phyloP scores from a whole-genome alignment of 1,140 invertebrate genomes.

The Drosophila navojoa region DNA sequence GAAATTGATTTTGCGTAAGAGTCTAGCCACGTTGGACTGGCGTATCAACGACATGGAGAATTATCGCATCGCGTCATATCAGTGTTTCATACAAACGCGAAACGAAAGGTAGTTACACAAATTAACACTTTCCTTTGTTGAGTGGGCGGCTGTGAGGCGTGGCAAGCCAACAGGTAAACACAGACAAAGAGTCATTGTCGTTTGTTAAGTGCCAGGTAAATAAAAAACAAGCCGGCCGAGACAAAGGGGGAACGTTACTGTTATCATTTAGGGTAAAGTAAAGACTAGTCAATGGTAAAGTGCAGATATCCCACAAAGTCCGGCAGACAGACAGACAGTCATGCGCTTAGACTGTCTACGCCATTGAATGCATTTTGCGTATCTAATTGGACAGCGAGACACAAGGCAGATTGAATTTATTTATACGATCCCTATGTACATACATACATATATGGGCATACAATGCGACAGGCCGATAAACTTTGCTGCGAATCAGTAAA shows the following conservation, averaged over 20 bases:
- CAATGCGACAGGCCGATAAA: no score
- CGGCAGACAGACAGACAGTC: constrained; percentile 9
- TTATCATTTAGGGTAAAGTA: constrained; percentile 36
- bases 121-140: constrained; percentile 61
- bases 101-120: constrained; percentile 35
- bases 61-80: neutral
- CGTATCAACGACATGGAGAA: neutral
- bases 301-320: neutral
- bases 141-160: constrained; percentile 1
- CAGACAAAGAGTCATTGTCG: constrained; percentile 69
- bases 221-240: constrained; percentile 29
- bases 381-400: constrained; percentile 57
- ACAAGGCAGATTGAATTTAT: neutral
- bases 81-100: constrained; percentile 17
- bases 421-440: no score
- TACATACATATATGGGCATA: neutral
- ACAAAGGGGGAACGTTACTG: neutral
- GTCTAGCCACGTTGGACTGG: neutral
- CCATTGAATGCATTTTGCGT: constrained; percentile 49
- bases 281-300: constrained; percentile 4
- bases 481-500: no score
- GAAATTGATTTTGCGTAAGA: neutral
- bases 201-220: constrained; percentile 55
- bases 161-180: constrained; percentile 30
- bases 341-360: constrained; percentile 7